Conservation (phyloP, 2,888 invertebrate species). For the Stictocephala bisonia region DNA sequence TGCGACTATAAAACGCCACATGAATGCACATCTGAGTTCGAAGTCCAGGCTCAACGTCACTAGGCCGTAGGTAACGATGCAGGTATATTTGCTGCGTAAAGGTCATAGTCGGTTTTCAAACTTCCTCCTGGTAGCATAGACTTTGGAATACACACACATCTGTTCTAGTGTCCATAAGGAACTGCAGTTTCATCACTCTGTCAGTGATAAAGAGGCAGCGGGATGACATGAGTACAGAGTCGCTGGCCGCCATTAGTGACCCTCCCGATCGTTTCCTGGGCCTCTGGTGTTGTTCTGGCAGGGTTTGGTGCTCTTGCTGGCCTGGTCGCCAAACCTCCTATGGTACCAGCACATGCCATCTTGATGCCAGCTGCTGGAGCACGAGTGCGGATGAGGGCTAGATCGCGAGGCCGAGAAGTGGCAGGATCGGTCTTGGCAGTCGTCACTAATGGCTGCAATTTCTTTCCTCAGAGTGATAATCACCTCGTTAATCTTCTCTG, state of each 20-base stretch:
- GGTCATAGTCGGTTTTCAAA: no score
- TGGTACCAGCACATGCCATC: background rate
- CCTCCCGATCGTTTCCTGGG: background rate
- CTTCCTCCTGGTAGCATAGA: background rate
- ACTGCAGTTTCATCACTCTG: background rate
- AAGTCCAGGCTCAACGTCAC: no score
- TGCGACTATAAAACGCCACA: no score
- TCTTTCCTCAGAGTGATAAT: no score
- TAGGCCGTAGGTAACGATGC: no score
- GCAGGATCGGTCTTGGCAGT: no score
- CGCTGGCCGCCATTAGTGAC: background rate
- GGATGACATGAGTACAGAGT: background rate
- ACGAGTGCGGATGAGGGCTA: background rate
- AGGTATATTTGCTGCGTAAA: no score
- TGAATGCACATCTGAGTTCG: no score
- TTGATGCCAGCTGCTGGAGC: background rate
- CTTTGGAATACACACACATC: no score
- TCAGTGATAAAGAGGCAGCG: slow-evolving; percentile 4
- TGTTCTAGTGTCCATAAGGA: background rate
- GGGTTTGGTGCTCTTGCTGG: background rate
- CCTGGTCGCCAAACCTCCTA: background rate
- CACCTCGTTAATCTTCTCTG: background rate
- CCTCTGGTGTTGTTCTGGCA: background rate
- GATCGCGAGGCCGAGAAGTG: background rate
- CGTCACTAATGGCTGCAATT: no score